Conservation (phyloP, 2,797 vertebrate genomes). For the Miopithecus talapoin region DNA sequence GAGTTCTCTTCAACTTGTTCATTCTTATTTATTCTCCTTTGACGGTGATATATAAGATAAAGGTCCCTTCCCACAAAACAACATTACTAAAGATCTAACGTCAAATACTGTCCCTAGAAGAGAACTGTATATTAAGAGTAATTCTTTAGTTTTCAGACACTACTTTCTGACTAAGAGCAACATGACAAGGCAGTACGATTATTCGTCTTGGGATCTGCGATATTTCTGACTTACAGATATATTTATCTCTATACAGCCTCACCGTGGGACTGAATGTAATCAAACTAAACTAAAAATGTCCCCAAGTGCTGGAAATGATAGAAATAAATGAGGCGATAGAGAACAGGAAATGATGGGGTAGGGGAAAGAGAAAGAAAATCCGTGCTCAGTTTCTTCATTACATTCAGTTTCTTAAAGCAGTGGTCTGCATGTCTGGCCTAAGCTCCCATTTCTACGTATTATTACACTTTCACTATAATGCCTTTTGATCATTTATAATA, state of each 20-base stretch:
- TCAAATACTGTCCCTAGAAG: neutral
- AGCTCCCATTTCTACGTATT: neutral
- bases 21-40: slow-evolving; percentile 41
- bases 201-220: neutral
- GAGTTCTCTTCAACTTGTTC: neutral
- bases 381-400: neutral
- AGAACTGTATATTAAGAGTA: neutral
- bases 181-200: slow-evolving; percentile 13
- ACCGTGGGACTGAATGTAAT: slow-evolving; percentile 28
- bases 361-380: neutral
- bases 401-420: neutral
- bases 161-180: neutral
- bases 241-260: slow-evolving; percentile 30
- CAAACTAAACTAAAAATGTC: slow-evolving; percentile 43
- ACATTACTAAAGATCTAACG: neutral
- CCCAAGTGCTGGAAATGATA: neutral
- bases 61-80: slow-evolving; percentile 29
- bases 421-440: neutral
- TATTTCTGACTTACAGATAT: slow-evolving; percentile 56
- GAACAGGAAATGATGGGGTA: neutral
- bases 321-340: neutral
- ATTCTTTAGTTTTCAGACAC: slow-evolving; percentile 1
- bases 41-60: slow-evolving; percentile 23
- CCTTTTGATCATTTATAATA: neutral
- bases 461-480: neutral